phyloP scores from a whole-genome alignment of 2,888 invertebrate genomes.

The Platycnemis pennipes region DNA sequence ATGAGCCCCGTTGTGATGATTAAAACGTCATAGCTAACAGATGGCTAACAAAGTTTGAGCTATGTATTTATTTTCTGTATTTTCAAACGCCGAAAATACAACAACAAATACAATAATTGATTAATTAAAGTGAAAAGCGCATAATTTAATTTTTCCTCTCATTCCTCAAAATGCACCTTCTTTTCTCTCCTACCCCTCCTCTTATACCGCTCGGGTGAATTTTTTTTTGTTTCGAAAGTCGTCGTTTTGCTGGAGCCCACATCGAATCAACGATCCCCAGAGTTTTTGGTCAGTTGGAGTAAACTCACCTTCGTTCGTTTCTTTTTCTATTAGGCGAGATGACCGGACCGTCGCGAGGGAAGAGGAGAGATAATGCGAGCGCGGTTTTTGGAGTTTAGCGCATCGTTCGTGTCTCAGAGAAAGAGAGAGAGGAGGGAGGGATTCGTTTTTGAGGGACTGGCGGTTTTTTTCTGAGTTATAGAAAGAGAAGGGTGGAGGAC shows the following conservation, averaged over 20 bases:
- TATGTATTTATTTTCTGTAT: no score
- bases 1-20: no score
- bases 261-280: background rate
- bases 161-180: background rate
- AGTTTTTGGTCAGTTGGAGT: background rate
- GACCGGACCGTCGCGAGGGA: background rate
- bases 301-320: background rate
- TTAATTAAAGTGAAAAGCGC: no score
- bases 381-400: slow-evolving; percentile 7
- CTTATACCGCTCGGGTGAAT: background rate
- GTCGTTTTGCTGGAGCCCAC: background rate
- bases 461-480: slow-evolving; percentile 26
- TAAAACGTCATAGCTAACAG: no score
- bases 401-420: background rate
- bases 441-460: slow-evolving; percentile 29
- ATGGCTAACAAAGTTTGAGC: no score
- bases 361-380: background rate
- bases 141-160: background rate
- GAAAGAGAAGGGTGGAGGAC: background rate
- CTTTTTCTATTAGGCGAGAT: background rate
- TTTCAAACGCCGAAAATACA: no score
- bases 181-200: background rate
- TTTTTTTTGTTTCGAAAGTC: background rate
- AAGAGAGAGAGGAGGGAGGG: background rate
- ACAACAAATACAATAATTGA: no score